These are phyloP conservation scores for Vimba vimba DNA, from an alignment of 2,113 vertebrate species.

Conservation along the genomic window DNA sequence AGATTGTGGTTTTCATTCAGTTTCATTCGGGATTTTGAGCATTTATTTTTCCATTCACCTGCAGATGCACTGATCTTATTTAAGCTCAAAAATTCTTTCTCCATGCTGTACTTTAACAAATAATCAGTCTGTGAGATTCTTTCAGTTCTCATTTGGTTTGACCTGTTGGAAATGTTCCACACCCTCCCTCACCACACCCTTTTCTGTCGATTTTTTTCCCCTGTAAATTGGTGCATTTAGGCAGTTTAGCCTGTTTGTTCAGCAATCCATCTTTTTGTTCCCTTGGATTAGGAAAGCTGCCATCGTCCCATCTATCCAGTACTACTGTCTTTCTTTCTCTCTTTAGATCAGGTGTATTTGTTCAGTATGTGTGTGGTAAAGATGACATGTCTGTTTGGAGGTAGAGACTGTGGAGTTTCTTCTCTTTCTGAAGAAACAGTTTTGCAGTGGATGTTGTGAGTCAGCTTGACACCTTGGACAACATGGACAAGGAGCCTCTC, in stretches of 20 bases:
- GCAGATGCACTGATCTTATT: not conserved
- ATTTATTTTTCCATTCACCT: not conserved
- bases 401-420: constrained; percentile 37
- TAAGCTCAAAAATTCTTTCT: not conserved
- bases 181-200: constrained; percentile 44
- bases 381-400: constrained; percentile 49
- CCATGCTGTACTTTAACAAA: not conserved
- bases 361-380: not conserved
- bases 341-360: not conserved
- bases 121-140: not conserved
- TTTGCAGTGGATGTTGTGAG: constrained; percentile 53
- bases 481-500: constrained; percentile 63
- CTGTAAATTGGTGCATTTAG: constrained; percentile 56
- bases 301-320: not conserved
- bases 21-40: not conserved
- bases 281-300: constrained; percentile 12
- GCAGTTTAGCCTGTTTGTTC: constrained; percentile 38
- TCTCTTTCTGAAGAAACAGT: constrained; percentile 48
- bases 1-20: too few species aligned
- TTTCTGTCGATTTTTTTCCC: constrained; percentile 52
- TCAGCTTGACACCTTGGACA: constrained; percentile 38
- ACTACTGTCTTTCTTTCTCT: not conserved
- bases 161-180: constrained; percentile 51
- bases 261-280: constrained; percentile 3
- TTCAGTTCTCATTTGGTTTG: constrained; percentile 30